phyloP scores from a whole-genome alignment of 2,888 invertebrate species.

The Theretra japonica region DNA sequence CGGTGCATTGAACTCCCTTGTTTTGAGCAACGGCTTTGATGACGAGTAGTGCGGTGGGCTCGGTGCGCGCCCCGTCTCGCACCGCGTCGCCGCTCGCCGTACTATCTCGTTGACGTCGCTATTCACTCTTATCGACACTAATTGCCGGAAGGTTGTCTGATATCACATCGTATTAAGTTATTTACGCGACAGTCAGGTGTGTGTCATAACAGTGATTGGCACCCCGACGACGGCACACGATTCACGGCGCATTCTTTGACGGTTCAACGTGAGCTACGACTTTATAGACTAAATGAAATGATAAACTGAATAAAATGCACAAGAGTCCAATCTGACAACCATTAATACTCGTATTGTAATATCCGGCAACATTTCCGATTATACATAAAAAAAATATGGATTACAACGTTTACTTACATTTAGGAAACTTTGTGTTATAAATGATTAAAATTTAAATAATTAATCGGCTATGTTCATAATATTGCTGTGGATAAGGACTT shows the following conservation, averaged over 20 bases:
- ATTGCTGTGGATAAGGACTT: too few relatives aligned
- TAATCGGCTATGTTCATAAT: too few relatives aligned
- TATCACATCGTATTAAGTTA: background rate
- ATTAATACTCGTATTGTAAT: too few relatives aligned
- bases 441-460: too few relatives aligned
- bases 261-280: too few relatives aligned
- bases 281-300: too few relatives aligned
- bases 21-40: background rate
- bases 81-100: background rate
- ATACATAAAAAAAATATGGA: too few relatives aligned
- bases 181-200: background rate
- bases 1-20: background rate
- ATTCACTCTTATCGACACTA: background rate
- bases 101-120: conserved; percentile 14
- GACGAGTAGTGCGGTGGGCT: background rate
- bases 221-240: background rate
- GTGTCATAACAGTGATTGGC: background rate
- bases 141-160: background rate
- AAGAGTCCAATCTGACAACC: too few relatives aligned
- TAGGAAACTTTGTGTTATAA: too few relatives aligned
- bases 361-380: too few relatives aligned
- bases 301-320: too few relatives aligned
- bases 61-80: background rate
- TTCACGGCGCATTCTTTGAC: background rate
- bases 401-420: too few relatives aligned